Evolutionary conservation across 2,113 vertebrate species (phyloP), one percentile per base, ranked within the genome.

Genomic region (Falcunculus frontatus): DNA sequence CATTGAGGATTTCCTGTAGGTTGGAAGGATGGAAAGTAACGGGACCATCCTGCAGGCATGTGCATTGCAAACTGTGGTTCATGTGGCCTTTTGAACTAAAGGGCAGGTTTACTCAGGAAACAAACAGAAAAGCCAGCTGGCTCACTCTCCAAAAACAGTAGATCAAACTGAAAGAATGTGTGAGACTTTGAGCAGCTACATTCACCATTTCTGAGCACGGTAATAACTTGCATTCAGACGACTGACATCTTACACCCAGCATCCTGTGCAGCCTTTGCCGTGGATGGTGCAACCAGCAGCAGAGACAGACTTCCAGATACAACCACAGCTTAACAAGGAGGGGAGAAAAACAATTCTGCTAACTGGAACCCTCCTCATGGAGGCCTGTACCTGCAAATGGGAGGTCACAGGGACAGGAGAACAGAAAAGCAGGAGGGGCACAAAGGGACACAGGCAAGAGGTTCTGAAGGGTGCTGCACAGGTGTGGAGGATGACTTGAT

Each of bases 61-160:
- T 33, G 60, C 1, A 0, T 13, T 68, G 60, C 80, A 64, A n/a
- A 33, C 64, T 49, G 18, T 55, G 52, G 17, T 35, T 94, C 10
- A 1, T 10, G 35, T 63, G 81, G 44, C 73, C 93, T 78, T 89
- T 84, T 82, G 74, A 75, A 68, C 62, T 33, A 14, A 63, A 82
- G 73, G 78, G 70, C 84, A 93, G 33, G 47, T 91, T 96, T 90
- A 32, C 72, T 88, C 75, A 52, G 83, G 73, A 86, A 96, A 79
- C 72, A 86, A 69, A 72, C 79, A 64, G 52, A 68, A 79, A 33
- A 88, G 72, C 29, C 79, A 92, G 79, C 63, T 90, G 79, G 65
- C 67, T 77, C 46, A 12, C 12, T 73, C 67, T 63, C 79, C 79
- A 27, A 60, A 87, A 85, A 1, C 55, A 52, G 29, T 0, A 53